A percentile compares a stretch with the other conserved stretches of the same genome.
These are phyloP conservation scores for Oryzias melastigma DNA, from an alignment of 2,113 vertebrate genomes.

Conservation along the genomic window DNA sequence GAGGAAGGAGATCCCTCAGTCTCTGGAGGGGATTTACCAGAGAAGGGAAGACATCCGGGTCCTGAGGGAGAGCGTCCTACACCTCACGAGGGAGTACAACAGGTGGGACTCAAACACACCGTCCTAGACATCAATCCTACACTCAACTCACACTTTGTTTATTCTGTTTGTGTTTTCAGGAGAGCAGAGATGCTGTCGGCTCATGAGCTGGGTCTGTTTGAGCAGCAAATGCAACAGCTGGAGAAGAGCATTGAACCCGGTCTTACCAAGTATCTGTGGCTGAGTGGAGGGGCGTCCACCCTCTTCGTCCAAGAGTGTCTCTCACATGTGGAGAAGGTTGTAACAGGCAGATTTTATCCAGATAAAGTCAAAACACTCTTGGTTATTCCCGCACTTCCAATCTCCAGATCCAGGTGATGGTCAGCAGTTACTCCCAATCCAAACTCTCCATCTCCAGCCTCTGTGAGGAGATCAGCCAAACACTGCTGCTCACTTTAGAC, in stretches of 20 bases:
- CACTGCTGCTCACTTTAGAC: constrained; percentile 78
- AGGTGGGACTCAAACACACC: constrained; percentile 67
- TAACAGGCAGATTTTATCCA: not conserved
- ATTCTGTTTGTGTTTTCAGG: constrained; percentile 53
- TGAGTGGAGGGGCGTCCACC: constrained; percentile 71
- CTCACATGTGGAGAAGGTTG: constrained; percentile 82
- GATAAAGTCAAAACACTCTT: not conserved
- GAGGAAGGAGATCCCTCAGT: constrained; percentile 83
- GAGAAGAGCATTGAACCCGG: constrained; percentile 85
- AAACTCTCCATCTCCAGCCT: constrained; percentile 72
- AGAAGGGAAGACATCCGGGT: constrained; percentile 75
- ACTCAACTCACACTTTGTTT: no score
- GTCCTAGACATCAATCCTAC: rapidly evolving
- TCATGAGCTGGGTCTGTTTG: constrained; percentile 81
- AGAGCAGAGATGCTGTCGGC: constrained; percentile 79
- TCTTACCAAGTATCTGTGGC: constrained; percentile 82
- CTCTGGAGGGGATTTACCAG: constrained; percentile 75
- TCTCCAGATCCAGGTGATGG: constrained; percentile 58
- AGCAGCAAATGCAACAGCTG: constrained; percentile 78
- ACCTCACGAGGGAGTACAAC: constrained; percentile 83
- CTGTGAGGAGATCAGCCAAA: constrained; percentile 81
- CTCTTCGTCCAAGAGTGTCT: constrained; percentile 13
- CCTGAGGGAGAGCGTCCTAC: constrained; percentile 79
- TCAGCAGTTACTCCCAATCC: constrained; percentile 81
- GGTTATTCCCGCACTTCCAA: not conserved